Conservation (phyloP, 23 tunicate species). For the Botrylloides violaceus region DNA sequence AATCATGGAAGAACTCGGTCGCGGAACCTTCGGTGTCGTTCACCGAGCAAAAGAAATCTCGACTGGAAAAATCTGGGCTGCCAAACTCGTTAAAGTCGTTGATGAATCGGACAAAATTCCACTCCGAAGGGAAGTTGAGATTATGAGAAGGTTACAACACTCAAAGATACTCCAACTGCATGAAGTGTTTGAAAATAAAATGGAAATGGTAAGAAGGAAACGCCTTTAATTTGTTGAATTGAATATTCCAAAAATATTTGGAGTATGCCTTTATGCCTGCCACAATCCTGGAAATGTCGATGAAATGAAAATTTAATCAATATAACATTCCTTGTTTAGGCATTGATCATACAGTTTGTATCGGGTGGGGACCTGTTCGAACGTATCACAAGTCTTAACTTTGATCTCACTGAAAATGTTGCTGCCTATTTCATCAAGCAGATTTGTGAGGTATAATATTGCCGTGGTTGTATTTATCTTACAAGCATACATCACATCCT, state of each 20-base stretch:
- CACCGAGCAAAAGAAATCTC: slow-evolving; percentile 85
- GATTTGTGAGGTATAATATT: slow-evolving; percentile 57
- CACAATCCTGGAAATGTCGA: no score
- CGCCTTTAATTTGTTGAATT: no score
- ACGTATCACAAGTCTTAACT: slow-evolving; percentile 40
- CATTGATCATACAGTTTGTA: slow-evolving; percentile 84
- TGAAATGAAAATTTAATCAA: no score
- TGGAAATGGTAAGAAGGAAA: slow-evolving; percentile 64
- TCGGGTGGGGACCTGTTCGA: slow-evolving; percentile 89
- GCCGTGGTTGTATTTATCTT: background rate
- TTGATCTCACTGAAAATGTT: slow-evolving; percentile 68
- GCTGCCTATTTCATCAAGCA: slow-evolving; percentile 71
- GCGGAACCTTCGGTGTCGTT: slow-evolving; percentile 73
- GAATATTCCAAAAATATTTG: no score
- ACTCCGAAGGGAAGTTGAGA: slow-evolving; percentile 66
- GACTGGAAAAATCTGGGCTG: slow-evolving; percentile 85
- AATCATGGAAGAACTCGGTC: slow-evolving; percentile 84
- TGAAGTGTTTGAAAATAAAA: slow-evolving; percentile 78
- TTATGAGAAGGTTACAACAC: slow-evolving; percentile 92
- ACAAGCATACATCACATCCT: background rate
- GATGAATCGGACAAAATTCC: slow-evolving; percentile 76
- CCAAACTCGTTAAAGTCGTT: slow-evolving; percentile 38
- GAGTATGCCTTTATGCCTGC: no score
- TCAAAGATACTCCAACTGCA: slow-evolving; percentile 84
- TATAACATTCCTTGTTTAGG: slow-evolving; percentile 18